Evolutionary conservation across 2,888 invertebrate genomes (phyloP), one percentile per base, ranked within the genome.

Genomic region (Cecidostiba fungosa): DNA sequence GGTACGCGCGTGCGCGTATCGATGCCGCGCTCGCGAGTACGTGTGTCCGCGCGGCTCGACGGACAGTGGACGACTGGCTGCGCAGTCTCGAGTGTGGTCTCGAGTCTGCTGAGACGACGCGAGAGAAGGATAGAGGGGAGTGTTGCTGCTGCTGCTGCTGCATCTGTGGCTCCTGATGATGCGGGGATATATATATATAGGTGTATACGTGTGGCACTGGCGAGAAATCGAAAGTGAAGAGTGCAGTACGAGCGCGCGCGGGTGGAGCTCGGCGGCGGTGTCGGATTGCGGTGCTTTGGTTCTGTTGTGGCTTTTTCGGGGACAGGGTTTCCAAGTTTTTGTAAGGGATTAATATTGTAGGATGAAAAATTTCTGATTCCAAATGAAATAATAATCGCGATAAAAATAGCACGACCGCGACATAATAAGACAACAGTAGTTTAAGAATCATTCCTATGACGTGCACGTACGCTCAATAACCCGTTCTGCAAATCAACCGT

Each of bases 11-110:
- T 8, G 70, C 54, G 29, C 32, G 70, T 0, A n/a, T 19, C 54
- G 54, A 59, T 59, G 66, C 36, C 62, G 36, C 19, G 50, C 14
- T 47, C 50, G 19, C 3, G 62, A 47, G 8, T n/a, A 47, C 32
- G 23, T 47, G 81, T 29, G 73, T 29, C 80, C 86, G 80, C 83
- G 79, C 86, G 72, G 54, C 39, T 74, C 86, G 83, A 39, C 86
- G 77, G 78, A 78, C 81, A 84, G 77, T 84, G 84, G 81, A 77
- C 86, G 84, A 86, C 86, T 84, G 77, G 77, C 36, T 23, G 10
- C 54, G 70, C 80, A 29, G 12, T 26, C 8, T 36, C 62, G 54
- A 72, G 39, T n/a, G 10, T 19, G 74, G 12, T 26, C 8, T 36
- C 62, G 54, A 72, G 39, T n/a, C n/a, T 19, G 74, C 26, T 2